These are phyloP conservation scores for Ceyx melanurus DNA, from an alignment of 2,113 vertebrate genomes.

Conservation along the genomic window DNA sequence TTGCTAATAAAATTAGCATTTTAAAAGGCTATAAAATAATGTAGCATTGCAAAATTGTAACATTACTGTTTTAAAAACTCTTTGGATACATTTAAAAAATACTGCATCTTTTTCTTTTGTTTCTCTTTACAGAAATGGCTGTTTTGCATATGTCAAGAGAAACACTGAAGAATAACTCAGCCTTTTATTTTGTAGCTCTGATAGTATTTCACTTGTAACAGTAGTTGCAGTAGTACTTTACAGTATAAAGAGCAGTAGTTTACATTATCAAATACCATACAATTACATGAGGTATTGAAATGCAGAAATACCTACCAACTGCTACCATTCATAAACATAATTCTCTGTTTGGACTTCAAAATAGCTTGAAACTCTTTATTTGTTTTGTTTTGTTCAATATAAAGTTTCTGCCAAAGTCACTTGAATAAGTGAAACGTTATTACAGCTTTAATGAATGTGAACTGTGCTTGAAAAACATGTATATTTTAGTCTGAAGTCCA, in stretches of 20 bases:
- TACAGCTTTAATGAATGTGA: neutral
- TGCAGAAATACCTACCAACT: neutral
- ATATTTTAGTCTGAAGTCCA: neutral
- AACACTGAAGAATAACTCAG: neutral
- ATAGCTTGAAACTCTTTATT: neutral
- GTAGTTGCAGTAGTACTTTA: neutral
- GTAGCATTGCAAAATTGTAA: constrained; percentile 49
- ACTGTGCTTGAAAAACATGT: neutral
- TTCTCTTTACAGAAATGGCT: constrained; percentile 21
- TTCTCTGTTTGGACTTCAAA: neutral
- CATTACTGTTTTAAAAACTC: constrained; percentile 53
- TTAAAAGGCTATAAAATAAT: constrained; percentile 51
- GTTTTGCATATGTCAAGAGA: constrained; percentile 9
- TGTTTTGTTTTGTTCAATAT: neutral
- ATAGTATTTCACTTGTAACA: neutral
- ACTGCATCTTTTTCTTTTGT: constrained; percentile 28
- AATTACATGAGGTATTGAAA: neutral
- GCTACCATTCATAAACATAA: neutral
- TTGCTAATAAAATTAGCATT: constrained; percentile 59
- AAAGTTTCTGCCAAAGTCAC: neutral
- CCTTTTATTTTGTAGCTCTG: constrained; percentile 9
- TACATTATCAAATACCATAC: neutral
- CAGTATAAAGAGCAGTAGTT: neutral
- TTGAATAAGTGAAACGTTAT: neutral
- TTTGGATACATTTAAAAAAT: constrained; percentile 36